Percentiles rank a stretch among this genome's conserved stretches.
Conservation (phyloP, 2,888 invertebrate genomes). For the Uloborus plumipes region DNA sequence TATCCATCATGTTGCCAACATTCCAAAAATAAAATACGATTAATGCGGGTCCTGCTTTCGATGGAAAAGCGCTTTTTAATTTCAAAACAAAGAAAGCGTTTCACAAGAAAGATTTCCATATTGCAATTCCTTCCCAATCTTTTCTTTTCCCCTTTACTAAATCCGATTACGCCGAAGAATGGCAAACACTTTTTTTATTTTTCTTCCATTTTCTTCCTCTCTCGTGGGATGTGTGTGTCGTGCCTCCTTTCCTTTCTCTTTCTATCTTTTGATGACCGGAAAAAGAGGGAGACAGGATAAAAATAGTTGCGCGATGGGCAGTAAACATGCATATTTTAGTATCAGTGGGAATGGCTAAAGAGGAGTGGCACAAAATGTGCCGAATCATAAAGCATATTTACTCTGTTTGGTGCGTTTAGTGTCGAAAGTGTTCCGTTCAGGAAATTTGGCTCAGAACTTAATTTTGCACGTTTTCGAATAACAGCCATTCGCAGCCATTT, state of each 20-base stretch:
- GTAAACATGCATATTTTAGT: slow-evolving; percentile 49
- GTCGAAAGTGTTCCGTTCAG: too few relatives aligned
- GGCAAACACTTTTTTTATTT: neutral
- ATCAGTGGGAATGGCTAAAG: slow-evolving; percentile 13
- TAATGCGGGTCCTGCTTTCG: neutral
- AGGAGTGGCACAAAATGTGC: too few relatives aligned
- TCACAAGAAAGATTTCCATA: too few relatives aligned
- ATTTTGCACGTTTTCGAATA: too few relatives aligned
- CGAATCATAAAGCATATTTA: too few relatives aligned
- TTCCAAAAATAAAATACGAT: neutral
- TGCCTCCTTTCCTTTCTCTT: slow-evolving; percentile 6
- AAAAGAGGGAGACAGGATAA: slow-evolving; percentile 21
- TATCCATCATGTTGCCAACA: neutral
- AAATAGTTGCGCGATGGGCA: slow-evolving; percentile 38
- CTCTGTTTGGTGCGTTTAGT: too few relatives aligned
- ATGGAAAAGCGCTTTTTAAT: neutral
- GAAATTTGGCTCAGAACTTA: too few relatives aligned
- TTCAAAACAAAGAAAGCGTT: neutral
- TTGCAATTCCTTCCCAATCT: too few relatives aligned
- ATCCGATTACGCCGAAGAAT: slow-evolving; percentile 18
- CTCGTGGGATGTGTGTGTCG: neutral
- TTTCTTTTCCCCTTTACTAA: slow-evolving; percentile 11
- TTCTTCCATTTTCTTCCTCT: too few relatives aligned
- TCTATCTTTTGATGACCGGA: neutral
- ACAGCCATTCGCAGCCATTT: too few relatives aligned